Evolutionary conservation across 1,140 invertebrate genomes (phyloP).

Genomic region (Dendrolimus kikuchii): DNA sequence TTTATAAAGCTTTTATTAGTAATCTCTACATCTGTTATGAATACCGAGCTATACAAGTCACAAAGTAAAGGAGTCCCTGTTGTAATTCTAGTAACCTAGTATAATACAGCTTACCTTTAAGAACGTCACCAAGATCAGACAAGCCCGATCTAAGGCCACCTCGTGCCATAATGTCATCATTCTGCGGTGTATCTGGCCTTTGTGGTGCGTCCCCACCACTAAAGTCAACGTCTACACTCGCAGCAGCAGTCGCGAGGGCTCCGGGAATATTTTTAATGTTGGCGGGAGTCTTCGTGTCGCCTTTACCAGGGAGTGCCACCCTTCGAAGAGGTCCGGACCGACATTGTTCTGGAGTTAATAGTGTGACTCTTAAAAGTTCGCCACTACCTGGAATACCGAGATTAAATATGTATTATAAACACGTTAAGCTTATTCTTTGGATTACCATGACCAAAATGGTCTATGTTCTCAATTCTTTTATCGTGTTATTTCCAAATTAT

Average conservation of each 20-base stretch:
- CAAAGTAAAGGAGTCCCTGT: no score
- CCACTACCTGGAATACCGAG: constrained; percentile 61
- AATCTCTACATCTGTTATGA: no score
- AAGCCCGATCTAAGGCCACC: constrained; percentile 76
- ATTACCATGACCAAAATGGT: no score
- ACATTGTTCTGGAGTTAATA: constrained; percentile 81
- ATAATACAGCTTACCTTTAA: constrained; percentile 75
- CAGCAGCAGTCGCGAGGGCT: constrained; percentile 84
- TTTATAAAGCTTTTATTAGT: no score
- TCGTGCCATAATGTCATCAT: constrained; percentile 81
- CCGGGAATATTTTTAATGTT: constrained; percentile 68
- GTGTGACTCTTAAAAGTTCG: constrained; percentile 74
- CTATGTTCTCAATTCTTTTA: no score
- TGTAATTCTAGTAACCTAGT: constrained; percentile 5
- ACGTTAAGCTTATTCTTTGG: no score
- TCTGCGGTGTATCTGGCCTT: constrained; percentile 88
- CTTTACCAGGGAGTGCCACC: constrained; percentile 66
- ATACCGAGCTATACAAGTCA: no score
- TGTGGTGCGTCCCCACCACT: constrained; percentile 81
- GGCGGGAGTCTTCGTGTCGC: constrained; percentile 59
- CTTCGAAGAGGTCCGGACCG: constrained; percentile 69
- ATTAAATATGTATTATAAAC: no score
- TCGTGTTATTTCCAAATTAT: no score
- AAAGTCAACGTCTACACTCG: constrained; percentile 93
- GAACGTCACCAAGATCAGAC: constrained; percentile 82